Base-by-base conservation (phyloP, 2,888 invertebrate species). In the Dione vanillae region DNA sequence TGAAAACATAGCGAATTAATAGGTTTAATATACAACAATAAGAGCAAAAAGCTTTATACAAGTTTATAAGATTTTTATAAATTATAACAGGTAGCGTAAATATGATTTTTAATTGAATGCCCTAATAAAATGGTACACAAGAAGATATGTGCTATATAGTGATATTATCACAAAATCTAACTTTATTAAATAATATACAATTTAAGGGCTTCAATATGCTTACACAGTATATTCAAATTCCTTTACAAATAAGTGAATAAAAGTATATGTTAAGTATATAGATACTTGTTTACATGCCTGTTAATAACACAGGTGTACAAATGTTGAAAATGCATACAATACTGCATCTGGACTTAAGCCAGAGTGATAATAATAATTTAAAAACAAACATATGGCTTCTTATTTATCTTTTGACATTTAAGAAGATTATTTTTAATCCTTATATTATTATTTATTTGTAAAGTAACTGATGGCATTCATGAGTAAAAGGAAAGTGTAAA, bases 381-480 rank as follows among this genome's bases (percentile, higher is more conserved):
- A 56, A 56, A 56, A 37, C 56, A 56, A 56, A 56, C 56, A 56
- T 40, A 40, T 56, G 37, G 37, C 37, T 16, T 16, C 6, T 37
- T 56, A 16, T 37, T 37, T 37, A 10, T 56, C 16, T 40, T 56
- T 56, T 16, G 37, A 56, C 37, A 16, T 16, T 37, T 16, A 35
- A 16, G 37, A 37, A 37, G n/a, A 9, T 27, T 27, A 27, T 27
- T 27, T 27, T 27, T 27, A 27, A 35, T 1, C 10, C 10, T 54
- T 0, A 54, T 35, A 9, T 37, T 37, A 35, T 10, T 35, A 37
- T 37, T 54, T 35, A 37, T 16, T 37, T 6, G 5, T 27, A 2
- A 51, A 27, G 20, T 20, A 16, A 6, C 6, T n/a, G 12, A 12
- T 20, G 11, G 16, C 51, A 51, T 10, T 20, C 12, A 11, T 51